phyloP scores from a whole-genome alignment of 2,888 invertebrate species.

The Apotomis turbidana region DNA sequence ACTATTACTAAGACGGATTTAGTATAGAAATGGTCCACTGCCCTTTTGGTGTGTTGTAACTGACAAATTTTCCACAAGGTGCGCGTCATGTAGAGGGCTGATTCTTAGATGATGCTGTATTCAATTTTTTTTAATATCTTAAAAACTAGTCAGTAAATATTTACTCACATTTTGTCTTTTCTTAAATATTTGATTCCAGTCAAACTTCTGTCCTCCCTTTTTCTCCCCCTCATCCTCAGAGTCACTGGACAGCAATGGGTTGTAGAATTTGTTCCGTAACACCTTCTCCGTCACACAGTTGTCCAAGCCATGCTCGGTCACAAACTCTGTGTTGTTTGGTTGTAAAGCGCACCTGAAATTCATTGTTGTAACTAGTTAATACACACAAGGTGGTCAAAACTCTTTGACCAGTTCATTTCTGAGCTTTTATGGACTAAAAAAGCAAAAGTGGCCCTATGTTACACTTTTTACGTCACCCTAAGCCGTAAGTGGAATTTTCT shows the following conservation, averaged over 20 bases:
- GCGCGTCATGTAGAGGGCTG: no score
- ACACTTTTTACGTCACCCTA: no score
- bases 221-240: conserved; percentile 57
- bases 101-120: no score
- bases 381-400: background rate
- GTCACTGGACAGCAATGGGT: conserved; percentile 66
- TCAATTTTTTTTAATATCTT: no score
- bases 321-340: conserved; percentile 53
- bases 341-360: conserved; percentile 56
- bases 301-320: conserved; percentile 61
- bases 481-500: no score
- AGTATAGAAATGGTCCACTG: no score
- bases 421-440: no score
- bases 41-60: no score
- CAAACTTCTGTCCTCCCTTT: conserved; percentile 49
- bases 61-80: no score
- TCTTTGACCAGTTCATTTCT: no score
- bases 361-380: background rate
- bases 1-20: no score
- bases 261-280: conserved; percentile 62
- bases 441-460: no score
- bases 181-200: conserved; percentile 66
- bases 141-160: background rate
- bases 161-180: conserved; percentile 50
- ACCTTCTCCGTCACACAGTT: conserved; percentile 67